Base-by-base conservation (phyloP, 2,113 vertebrate species). In the Callopanchax toddi region DNA sequence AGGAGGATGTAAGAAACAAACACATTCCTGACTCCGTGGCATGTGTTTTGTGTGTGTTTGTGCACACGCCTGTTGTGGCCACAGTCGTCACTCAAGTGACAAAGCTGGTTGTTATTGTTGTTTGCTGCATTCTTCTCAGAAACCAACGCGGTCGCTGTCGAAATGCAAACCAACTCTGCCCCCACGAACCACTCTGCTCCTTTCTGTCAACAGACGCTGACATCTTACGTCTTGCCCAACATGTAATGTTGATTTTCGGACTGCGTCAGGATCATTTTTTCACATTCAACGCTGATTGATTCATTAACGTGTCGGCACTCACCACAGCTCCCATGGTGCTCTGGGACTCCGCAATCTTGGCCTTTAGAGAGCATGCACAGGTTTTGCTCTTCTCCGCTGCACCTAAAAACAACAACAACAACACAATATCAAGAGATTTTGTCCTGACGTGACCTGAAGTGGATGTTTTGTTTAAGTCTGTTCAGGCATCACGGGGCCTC, bases 271-370 rank as follows among this genome's bases (percentile, higher is more conserved):
- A 11, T 54, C 17, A 7, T 32, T 43, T 11, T 29, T 56, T 25
- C 60, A 36, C 26, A 37, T 22, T 49, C 21, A 16, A 40, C 43
- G 16, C 11, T 12, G 3, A 59, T 52, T 1, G 6, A 50, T 61
- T 29, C 11, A n/a, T 26, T 29, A 56, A 48, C 49, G 57, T 48
- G 15, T 10, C 34, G 59, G 32, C 78, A 86, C 91, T 92, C 77
- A 93, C 92, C 80, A 25, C 82, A 44, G 72, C 53, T 61, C 86
- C 86, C 59, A 81, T 62, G 57, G 6, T 80, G 78, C 75, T 83
- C 22, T 82, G 85, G 44, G 82, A 58, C 70, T 84, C 89, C 42
- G 63, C 71, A 40, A 43, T 79, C 7, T 86, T 86, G 6, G 71
- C 62, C 23, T 91, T 88, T 37, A 68, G 55, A 32, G 61, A 63